Conservation (phyloP, 1,140 invertebrate genomes). For the Limonius californicus region DNA sequence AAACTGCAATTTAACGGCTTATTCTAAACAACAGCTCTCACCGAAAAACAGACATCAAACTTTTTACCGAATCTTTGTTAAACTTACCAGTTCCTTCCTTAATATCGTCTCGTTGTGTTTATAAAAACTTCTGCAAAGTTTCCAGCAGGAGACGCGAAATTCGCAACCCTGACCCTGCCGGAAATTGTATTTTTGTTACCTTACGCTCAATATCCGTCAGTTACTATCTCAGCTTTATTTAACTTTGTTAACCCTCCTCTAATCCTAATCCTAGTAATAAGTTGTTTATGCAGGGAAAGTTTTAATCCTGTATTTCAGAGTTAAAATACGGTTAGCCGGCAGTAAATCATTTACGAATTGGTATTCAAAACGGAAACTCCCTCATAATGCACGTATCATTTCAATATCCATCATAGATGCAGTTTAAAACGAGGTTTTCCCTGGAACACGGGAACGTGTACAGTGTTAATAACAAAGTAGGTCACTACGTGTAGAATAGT, state of each 20-base stretch:
- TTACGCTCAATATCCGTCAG: not conserved
- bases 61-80: no score
- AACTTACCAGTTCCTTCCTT: not conserved
- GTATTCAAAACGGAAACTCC: no score
- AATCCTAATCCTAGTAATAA: not conserved
- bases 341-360: no score
- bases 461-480: conserved; percentile 16
- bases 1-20: not conserved
- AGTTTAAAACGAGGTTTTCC: conserved; percentile 16
- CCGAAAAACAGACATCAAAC: no score
- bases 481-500: conserved; percentile 21
- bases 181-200: not conserved
- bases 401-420: conserved; percentile 16
- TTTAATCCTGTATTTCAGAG: no score
- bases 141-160: not conserved
- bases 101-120: not conserved
- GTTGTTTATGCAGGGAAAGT: no score
- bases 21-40: not conserved
- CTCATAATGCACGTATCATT: conserved; percentile 14
- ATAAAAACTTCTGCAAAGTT: not conserved
- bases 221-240: not conserved
- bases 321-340: no score
- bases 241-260: not conserved
- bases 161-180: not conserved
- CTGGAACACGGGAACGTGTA: conserved; percentile 14